Evolutionary conservation across 2,797 vertebrate species (phyloP).

Genomic region (Mormyrops boulengeri): DNA sequence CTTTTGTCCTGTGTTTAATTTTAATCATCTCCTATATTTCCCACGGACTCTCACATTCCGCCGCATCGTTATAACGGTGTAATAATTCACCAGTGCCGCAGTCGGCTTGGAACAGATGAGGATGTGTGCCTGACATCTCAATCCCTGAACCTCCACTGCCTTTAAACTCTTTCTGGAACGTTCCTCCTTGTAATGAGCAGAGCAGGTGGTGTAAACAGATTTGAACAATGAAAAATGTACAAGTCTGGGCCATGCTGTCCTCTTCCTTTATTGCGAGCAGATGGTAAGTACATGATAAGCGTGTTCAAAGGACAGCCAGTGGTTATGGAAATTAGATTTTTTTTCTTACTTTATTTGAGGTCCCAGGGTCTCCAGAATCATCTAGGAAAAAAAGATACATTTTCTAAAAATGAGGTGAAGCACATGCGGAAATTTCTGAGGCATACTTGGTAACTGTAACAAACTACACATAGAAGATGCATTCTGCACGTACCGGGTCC

Average conservation of each 20-base stretch:
- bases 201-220: constrained; percentile 52
- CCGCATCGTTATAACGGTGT: neutral
- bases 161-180: constrained; percentile 31
- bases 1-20: neutral
- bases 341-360: neutral
- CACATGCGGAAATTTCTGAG: neutral
- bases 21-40: neutral
- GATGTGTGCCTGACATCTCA: constrained; percentile 17
- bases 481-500: neutral
- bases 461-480: neutral
- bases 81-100: constrained; percentile 18
- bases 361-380: neutral
- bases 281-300: constrained; percentile 49
- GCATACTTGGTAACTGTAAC: neutral
- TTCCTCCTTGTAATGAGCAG: constrained; percentile 4
- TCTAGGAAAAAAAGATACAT: neutral
- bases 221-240: constrained; percentile 47
- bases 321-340: constrained; percentile 13
- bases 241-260: constrained; percentile 37
- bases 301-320: constrained; percentile 31
- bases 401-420: neutral
- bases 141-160: constrained; percentile 29
- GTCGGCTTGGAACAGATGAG: neutral
- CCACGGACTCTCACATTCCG: neutral
- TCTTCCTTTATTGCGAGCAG: constrained; percentile 50